A percentile compares a stretch with the other conserved stretches of the same genome.
Conservation (phyloP, 1,140 invertebrate species). For the Drosophila guanche region DNA sequence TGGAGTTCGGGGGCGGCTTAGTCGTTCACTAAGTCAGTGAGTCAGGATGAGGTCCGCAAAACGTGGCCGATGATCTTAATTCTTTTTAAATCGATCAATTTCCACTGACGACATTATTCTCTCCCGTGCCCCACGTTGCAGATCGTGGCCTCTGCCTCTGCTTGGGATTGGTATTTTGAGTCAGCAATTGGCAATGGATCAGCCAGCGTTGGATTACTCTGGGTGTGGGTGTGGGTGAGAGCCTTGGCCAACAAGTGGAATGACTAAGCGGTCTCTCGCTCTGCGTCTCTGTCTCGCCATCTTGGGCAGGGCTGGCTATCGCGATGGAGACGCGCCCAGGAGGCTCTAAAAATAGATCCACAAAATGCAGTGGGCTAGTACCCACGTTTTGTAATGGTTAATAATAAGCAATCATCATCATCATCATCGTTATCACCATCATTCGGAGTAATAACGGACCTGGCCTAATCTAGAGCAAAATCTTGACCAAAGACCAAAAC, state of each 20-base stretch:
- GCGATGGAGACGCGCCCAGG: constrained; percentile 71
- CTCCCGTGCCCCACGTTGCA: constrained; percentile 32
- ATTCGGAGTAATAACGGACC: constrained; percentile 25
- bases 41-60: constrained; percentile 58
- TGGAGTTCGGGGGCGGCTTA: constrained; percentile 39
- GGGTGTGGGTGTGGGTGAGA: constrained; percentile 57
- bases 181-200: constrained; percentile 33
- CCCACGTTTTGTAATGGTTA: constrained; percentile 29
- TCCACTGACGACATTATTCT: constrained; percentile 78
- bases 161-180: constrained; percentile 35
- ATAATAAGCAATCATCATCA: constrained; percentile 43
- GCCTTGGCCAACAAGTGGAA: constrained; percentile 74
- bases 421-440: constrained; percentile 42
- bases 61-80: constrained; percentile 77
- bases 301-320: constrained; percentile 56
- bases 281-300: constrained; percentile 7
- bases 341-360: constrained; percentile 66
- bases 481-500: constrained; percentile 48
- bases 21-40: constrained; percentile 80
- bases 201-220: constrained; percentile 41
- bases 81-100: constrained; percentile 82
- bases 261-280: constrained; percentile 68
- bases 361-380: constrained; percentile 5
- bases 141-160: background rate
- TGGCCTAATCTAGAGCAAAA: constrained; percentile 64